A percentile compares a stretch with the other conserved stretches of the same genome.
These are phyloP conservation scores for Menidia beryllina DNA, from an alignment of 2,113 vertebrate species.

Conservation along the genomic window DNA sequence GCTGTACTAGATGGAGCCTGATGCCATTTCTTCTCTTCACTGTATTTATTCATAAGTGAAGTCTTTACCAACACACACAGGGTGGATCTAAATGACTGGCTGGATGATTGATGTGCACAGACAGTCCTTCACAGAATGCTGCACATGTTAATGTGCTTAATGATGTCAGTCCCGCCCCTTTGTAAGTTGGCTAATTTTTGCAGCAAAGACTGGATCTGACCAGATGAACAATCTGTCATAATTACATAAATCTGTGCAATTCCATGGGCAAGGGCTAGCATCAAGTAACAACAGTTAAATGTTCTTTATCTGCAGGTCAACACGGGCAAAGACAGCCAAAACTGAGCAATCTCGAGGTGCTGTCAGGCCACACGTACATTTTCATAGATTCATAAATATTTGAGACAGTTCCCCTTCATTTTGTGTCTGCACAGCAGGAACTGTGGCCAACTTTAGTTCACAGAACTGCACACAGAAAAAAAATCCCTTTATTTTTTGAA, in stretches of 20 bases:
- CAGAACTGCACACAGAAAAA: too few relatives aligned
- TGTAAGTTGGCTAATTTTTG: conserved; percentile 56
- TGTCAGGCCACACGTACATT: background rate
- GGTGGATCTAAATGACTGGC: conserved; percentile 73
- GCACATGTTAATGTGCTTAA: conserved; percentile 78
- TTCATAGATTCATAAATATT: background rate
- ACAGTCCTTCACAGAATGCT: conserved; percentile 81
- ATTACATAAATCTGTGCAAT: conserved; percentile 47
- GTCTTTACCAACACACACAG: conserved; percentile 78
- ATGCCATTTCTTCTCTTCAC: conserved; percentile 32
- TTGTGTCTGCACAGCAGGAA: too few relatives aligned
- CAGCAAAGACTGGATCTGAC: conserved; percentile 35
- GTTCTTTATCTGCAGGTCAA: conserved; percentile 59
- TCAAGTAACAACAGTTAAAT: conserved; percentile 37
- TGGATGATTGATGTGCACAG: conserved; percentile 85
- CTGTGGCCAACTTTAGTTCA: too few relatives aligned
- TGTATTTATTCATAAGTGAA: conserved; percentile 40
- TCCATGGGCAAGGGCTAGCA: too few relatives aligned
- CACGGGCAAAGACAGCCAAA: conserved; percentile 48
- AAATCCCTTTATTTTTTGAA: too few relatives aligned
- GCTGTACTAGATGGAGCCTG: conserved; percentile 29
- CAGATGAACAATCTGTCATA: conserved; percentile 63
- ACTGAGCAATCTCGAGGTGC: conserved; percentile 42
- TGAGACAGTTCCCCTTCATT: too few relatives aligned
- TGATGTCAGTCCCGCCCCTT: conserved; percentile 74